Percentiles rank a stretch among this genome's conserved stretches.
These are phyloP conservation scores for Hipparchia semele DNA, from an alignment of 2,888 invertebrate genomes.

Conservation along the genomic window DNA sequence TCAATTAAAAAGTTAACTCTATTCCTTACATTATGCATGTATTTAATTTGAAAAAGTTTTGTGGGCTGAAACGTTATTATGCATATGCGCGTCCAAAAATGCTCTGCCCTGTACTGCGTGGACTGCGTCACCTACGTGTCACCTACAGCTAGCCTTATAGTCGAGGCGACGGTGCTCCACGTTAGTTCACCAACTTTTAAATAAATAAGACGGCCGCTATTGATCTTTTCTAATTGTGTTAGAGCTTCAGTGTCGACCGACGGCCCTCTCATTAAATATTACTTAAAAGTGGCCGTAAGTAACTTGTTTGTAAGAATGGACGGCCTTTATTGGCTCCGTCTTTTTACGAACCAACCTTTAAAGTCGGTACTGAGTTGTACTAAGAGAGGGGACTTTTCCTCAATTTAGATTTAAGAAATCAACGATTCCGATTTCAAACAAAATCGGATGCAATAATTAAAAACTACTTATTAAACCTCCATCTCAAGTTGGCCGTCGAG, in stretches of 20 bases:
- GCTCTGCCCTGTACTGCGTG: too few relatives aligned
- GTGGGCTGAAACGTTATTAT: too few relatives aligned
- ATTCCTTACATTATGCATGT: too few relatives aligned
- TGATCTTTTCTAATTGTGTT: slow-evolving; percentile 77
- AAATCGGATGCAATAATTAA: not conserved
- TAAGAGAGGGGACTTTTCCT: slow-evolving; percentile 8
- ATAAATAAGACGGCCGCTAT: slow-evolving; percentile 66
- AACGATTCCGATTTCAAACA: not conserved
- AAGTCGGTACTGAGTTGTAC: slow-evolving; percentile 38
- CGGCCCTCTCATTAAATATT: slow-evolving; percentile 74
- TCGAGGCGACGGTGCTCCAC: slow-evolving; percentile 15
- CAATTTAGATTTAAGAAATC: slow-evolving; percentile 9
- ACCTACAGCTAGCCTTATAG: slow-evolving; percentile 9
- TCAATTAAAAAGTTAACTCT: too few relatives aligned
- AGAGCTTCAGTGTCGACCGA: slow-evolving; percentile 59
- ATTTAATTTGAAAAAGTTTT: too few relatives aligned
- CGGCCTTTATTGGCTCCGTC: slow-evolving; percentile 49
- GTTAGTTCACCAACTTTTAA: slow-evolving; percentile 42
- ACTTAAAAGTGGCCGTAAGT: slow-evolving; percentile 63
- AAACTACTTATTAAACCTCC: too few relatives aligned
- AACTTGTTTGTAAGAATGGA: slow-evolving; percentile 55
- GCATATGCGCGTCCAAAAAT: too few relatives aligned
- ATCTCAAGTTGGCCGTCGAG: too few relatives aligned
- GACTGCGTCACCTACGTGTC: too few relatives aligned
- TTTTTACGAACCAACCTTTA: slow-evolving; percentile 47